Evolutionary conservation across 1,140 invertebrate genomes (phyloP), one percentile per base, ranked within the genome.

Genomic region (Elymnias hypermnestra): DNA sequence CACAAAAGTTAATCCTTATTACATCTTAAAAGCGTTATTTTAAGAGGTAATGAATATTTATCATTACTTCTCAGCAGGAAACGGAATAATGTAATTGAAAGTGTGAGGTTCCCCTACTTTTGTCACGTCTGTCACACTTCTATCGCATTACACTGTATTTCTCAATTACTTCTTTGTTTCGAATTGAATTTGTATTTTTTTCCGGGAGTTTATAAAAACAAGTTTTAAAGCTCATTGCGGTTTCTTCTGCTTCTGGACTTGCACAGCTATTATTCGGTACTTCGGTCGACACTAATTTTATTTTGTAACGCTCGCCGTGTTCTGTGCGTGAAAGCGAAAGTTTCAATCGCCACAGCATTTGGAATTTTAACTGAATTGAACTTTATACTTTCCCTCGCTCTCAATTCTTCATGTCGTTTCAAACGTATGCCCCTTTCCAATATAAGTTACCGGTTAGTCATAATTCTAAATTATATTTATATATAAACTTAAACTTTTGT

Each of bases 321-420:
- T 51, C 44, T 31, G 43, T 56, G 51, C 46, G 53, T 53, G 50
- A 69, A 64, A 67, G 63, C 56, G 66, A 70, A 70, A 72, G 66
- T 69, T 59, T 48, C 41, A 57, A 57, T 53, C 37, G 42, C 26
- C 43, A 43, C 47, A 44, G 46, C 48, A 51, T 53, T 60, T 55
- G 31, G 53, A 67, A 61, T 70, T 68, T 60, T 60, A 65, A 53
- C 50, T 44, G 54, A 40, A 43, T 41, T 17, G 37, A 54, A 48
- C 45, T 56, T 57, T 25, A 54, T 50, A 69, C 69, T 72, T 72
- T 72, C 68, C 38, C 62, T 49, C 55, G 53, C 37, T 51, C 60
- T 57, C 47, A 49, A 53, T 56, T 52, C 37, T 44, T 33, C 26
- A 19, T 36, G 33, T 33, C 25, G 25, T 13, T 37, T 43, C 29